Evolutionary conservation across 2,113 vertebrate species (phyloP).

Genomic region (Macquaria australasica): DNA sequence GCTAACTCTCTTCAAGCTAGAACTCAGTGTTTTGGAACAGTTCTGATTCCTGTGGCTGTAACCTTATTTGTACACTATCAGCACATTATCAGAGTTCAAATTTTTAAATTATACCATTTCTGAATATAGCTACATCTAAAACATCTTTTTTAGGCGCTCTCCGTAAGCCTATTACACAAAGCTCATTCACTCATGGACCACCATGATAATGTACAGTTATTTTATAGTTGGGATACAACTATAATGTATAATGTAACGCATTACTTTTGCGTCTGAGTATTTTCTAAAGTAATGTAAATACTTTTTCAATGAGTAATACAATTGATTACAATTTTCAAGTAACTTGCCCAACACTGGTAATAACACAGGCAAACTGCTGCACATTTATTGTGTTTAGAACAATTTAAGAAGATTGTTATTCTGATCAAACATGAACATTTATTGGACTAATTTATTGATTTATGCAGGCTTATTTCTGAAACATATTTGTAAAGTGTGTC

Average conservation of each 20-base stretch:
- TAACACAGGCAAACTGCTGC: background rate
- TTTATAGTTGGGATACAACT: background rate
- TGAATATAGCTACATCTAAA: background rate
- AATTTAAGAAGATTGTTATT: background rate
- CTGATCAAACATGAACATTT: background rate
- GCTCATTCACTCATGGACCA: background rate
- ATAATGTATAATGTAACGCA: background rate
- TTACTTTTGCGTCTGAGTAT: background rate
- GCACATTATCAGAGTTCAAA: no score
- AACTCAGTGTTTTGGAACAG: background rate
- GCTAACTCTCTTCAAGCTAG: background rate
- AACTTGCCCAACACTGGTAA: background rate
- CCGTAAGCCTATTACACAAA: no score
- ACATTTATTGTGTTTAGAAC: background rate
- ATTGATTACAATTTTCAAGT: background rate
- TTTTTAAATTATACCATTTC: no score
- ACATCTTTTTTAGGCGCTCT: no score
- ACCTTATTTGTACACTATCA: background rate
- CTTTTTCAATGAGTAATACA: background rate
- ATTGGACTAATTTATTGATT: background rate
- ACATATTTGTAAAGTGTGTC: background rate
- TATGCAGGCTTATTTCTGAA: background rate
- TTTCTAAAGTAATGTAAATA: background rate
- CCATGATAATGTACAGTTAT: background rate
- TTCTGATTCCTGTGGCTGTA: background rate